Base-by-base conservation (phyloP, 2,113 vertebrate genomes). In the Calyptommatus sinebrachiatus region DNA sequence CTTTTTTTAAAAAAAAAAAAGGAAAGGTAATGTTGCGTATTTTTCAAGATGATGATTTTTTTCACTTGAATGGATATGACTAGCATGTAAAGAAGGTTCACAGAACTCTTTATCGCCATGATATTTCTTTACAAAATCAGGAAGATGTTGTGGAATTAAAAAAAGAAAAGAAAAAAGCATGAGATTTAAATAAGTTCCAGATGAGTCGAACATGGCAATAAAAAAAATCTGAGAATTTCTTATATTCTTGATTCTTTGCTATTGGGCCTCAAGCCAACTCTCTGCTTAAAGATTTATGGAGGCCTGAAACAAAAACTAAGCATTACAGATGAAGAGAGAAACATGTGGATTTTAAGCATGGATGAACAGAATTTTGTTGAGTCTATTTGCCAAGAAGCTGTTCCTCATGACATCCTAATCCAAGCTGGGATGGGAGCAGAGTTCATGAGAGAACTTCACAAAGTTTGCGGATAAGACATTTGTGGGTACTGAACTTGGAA, bases 321-420 rank as follows among this genome's bases (percentile, higher is more conserved):
- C 74, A 77, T 29, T 8, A 77, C 60, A 71, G 72, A 26, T 66
- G 81, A 66, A 0, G 75, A 41, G 53, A 29, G 76, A 65, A 24
- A 10, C 41, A 0, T 0, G n/a, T 53, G 80, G 88, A 92, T 87
- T 92, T 92, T 91, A 83, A 90, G 89, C 88, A 1, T 86, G 88
- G 85, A 7, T 1, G n/a, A 89, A 83, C 87, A 91, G 82, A 87
- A 57, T 79, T 83, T 80, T 71, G 7, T 57, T 26, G 35, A 60
- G 65, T 75, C 84, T 45, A 0, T 69, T 41, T 89, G 85, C 87
- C 86, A 81, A 89, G 87, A 72, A 89, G 79, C 81, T 87, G 71
- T 91, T 90, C 91, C 93, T 91, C 91, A 88, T 82, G 92, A 93
- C 93, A 91, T 60, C 89, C 90, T 91, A 93, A 92, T 92, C 92